Conservation (phyloP, 2,797 vertebrate genomes). For the Gila robusta region DNA sequence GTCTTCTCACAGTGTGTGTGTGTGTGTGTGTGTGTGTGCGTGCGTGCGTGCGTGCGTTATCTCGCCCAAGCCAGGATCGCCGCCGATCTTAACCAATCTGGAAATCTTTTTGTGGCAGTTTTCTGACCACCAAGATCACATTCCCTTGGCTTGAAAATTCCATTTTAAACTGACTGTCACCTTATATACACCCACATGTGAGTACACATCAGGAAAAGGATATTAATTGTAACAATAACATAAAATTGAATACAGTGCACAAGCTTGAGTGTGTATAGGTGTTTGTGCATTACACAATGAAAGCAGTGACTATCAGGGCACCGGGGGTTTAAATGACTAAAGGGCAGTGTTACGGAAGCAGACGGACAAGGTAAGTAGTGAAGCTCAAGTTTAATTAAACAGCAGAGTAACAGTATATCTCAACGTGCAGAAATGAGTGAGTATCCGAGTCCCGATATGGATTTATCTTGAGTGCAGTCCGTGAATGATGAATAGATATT, state of each 20-base stretch:
- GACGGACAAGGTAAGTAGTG: too few species aligned
- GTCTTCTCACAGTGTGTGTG: too few species aligned
- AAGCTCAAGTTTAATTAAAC: too few species aligned
- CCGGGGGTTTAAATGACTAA: slow-evolving; percentile 3
- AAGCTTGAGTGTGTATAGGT: neutral
- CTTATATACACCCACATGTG: neutral
- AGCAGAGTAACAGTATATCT: too few species aligned
- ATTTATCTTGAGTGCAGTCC: too few species aligned
- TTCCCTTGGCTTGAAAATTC: neutral
- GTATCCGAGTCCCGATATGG: too few species aligned
- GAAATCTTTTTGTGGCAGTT: slow-evolving; percentile 13
- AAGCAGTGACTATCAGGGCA: neutral
- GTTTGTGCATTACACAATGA: neutral
- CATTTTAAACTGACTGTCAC: neutral
- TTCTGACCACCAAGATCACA: neutral
- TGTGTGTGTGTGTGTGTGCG: neutral
- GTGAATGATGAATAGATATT: too few species aligned
- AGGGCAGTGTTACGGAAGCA: too few species aligned
- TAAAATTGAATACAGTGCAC: neutral
- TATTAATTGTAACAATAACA: neutral
- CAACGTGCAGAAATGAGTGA: too few species aligned
- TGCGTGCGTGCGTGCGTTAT: neutral
- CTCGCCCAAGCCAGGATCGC: neutral
- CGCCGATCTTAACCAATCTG: neutral
- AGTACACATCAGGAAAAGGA: neutral